Evolutionary conservation across 2,888 invertebrate genomes (phyloP).

Genomic region (Rapana venosa): DNA sequence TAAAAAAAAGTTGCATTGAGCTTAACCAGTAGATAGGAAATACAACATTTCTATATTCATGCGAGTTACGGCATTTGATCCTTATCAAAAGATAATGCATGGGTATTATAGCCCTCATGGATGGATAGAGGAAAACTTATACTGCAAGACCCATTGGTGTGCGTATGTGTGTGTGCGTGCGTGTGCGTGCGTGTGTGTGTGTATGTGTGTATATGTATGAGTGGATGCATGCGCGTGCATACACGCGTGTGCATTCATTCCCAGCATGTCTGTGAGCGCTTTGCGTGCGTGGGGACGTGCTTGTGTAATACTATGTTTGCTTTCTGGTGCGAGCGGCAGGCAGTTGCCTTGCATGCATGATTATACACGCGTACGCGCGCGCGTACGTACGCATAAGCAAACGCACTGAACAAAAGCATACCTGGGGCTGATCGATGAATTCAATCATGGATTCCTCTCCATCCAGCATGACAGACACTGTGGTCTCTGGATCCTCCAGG

Average conservation of each 20-base stretch:
- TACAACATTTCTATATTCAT: no score
- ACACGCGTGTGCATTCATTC: background rate
- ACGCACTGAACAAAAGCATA: background rate
- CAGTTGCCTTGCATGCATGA: no score
- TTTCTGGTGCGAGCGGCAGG: no score
- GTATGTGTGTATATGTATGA: background rate
- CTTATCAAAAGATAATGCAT: no score
- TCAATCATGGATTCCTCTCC: conserved; percentile 94
- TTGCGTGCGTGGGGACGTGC: background rate
- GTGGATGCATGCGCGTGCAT: background rate
- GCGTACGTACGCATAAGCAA: background rate
- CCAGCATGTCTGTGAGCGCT: background rate
- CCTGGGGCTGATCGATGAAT: conserved; percentile 84
- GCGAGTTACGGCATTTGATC: no score
- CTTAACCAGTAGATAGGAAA: no score
- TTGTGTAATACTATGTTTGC: no score
- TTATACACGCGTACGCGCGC: background rate
- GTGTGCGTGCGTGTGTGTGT: background rate
- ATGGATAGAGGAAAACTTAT: no score
- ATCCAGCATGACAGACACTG: conserved; percentile 94
- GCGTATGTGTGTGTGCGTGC: background rate
- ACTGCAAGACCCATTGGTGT: no score
- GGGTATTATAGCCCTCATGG: no score
- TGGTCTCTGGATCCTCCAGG: conserved; percentile 82
- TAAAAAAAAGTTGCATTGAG: no score